These are phyloP conservation scores for Junonia oenone DNA, from an alignment of 2,888 invertebrate genomes.

Conservation along the genomic window DNA sequence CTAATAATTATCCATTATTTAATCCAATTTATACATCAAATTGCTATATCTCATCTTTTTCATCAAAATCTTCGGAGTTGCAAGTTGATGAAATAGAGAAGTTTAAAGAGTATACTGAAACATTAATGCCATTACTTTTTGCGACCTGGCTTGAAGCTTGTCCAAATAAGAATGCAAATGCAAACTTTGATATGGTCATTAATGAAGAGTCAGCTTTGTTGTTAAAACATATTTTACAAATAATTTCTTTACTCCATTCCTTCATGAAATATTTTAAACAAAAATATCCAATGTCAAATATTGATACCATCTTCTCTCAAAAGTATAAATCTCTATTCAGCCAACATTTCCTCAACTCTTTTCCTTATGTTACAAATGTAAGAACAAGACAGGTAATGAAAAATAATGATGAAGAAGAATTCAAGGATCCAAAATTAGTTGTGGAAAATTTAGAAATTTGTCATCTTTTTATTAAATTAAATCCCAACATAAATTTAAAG, in stretches of 20 bases:
- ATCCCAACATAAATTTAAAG: conserved; percentile 58
- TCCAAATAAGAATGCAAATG: conserved; percentile 68
- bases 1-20: conserved; percentile 52
- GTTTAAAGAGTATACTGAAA: conserved; percentile 82
- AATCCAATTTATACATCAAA: conserved; percentile 50
- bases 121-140: conserved; percentile 87
- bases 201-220: conserved; percentile 82
- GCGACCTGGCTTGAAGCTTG: conserved; percentile 92
- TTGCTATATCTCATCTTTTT: conserved; percentile 63
- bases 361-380: conserved; percentile 78
- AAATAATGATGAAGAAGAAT: conserved; percentile 44
- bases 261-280: conserved; percentile 51
- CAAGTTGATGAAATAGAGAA: conserved; percentile 63
- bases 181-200: conserved; percentile 70
- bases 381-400: conserved; percentile 47
- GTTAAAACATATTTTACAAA: conserved; percentile 81
- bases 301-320: conserved; percentile 70
- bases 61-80: conserved; percentile 54
- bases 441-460: conserved; percentile 61
- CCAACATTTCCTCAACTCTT: conserved; percentile 76
- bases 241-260: conserved; percentile 81
- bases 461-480: conserved; percentile 68
- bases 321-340: conserved; percentile 76
- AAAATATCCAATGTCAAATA: conserved; percentile 54
- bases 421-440: conserved; percentile 59